These are phyloP conservation scores for Orthosia gracilis DNA, from an alignment of 2,888 invertebrate genomes.

Conservation along the genomic window DNA sequence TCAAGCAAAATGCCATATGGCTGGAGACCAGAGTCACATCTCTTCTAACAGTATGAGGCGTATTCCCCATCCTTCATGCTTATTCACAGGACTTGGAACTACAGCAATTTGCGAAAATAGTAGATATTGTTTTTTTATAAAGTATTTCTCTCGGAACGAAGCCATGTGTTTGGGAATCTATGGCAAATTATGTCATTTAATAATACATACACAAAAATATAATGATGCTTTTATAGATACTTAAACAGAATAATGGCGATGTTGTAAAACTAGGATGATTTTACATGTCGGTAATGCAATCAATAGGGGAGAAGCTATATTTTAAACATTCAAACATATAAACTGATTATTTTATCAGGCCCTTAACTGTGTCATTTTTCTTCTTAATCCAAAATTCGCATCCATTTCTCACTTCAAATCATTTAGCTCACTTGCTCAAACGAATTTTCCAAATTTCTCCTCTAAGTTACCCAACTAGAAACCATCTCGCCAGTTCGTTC, in stretches of 20 bases:
- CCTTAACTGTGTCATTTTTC: not conserved
- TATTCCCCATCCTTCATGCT: slow-evolving; percentile 1
- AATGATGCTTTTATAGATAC: not conserved
- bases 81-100: not conserved
- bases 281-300: not conserved
- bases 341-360: not conserved
- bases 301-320: not conserved
- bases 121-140: not conserved
- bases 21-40: slow-evolving; percentile 38
- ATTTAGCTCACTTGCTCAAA: not conserved
- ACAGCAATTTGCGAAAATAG: not conserved
- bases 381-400: not conserved
- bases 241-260: no score
- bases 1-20: slow-evolving; percentile 67
- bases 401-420: not conserved
- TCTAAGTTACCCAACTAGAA: slow-evolving; percentile 15
- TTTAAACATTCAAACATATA: not conserved
- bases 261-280: not conserved
- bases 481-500: no score
- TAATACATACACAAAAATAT: not conserved
- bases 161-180: not conserved
- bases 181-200: not conserved
- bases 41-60: slow-evolving; percentile 11
- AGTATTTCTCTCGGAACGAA: not conserved
- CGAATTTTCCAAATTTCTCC: slow-evolving; percentile 1